Evolutionary conservation across 2,113 vertebrate genomes (phyloP).

Genomic region (Cottus gobio): DNA sequence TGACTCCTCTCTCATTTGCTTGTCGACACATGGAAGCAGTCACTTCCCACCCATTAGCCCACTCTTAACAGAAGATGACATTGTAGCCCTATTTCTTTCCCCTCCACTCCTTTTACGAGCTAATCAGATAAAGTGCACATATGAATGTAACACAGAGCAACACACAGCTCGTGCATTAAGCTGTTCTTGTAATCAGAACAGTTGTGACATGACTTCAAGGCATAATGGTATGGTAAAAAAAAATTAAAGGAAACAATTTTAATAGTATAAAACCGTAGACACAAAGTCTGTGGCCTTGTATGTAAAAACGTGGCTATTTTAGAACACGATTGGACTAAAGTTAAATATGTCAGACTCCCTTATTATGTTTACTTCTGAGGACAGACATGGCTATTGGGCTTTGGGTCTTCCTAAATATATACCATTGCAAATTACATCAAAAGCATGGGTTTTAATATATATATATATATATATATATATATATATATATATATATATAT

Average conservation of each 20-base stretch:
- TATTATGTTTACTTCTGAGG: background rate
- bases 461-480: too few species aligned
- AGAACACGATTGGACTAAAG: background rate
- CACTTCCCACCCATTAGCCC: constrained; percentile 62
- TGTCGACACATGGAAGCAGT: constrained; percentile 67
- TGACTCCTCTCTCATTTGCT: constrained; percentile 69
- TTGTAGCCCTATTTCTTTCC: constrained; percentile 43
- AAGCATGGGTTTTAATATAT: background rate
- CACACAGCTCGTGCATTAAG: constrained; percentile 43
- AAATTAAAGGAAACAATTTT: background rate
- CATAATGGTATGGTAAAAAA: background rate
- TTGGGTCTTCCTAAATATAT: background rate
- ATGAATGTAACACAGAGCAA: constrained; percentile 41
- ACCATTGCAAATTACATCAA: background rate
- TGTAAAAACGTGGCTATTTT: background rate
- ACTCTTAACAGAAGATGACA: constrained; percentile 42
- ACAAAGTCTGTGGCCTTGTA: background rate
- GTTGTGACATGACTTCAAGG: constrained; percentile 44
- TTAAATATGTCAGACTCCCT: background rate
- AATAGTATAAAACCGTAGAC: constrained; percentile 2
- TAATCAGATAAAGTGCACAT: constrained; percentile 63
- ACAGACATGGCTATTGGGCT: background rate
- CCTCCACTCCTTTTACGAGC: constrained; percentile 40
- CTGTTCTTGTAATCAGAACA: constrained; percentile 39
- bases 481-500: too few species aligned